A percentile compares a stretch with the other conserved stretches of the same genome.
phyloP scores from a whole-genome alignment of 2,888 invertebrate genomes.

The Idaea biselata region DNA sequence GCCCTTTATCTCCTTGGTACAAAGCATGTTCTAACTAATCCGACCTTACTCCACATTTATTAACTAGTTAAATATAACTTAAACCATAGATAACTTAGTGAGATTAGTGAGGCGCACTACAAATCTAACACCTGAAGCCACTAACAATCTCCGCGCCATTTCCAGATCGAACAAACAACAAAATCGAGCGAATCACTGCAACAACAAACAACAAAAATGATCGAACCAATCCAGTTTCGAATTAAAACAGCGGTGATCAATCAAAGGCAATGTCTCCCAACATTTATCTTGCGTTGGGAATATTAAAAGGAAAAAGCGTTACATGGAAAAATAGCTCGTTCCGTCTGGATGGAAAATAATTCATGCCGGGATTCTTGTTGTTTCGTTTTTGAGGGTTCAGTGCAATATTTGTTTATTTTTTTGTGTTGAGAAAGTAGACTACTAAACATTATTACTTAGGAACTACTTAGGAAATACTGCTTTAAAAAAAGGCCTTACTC shows the following conservation, averaged over 20 bases:
- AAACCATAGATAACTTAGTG: no score
- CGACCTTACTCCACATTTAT: no score
- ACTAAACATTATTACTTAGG: no score
- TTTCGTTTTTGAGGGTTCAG: slow-evolving; percentile 20
- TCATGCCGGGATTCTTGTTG: slow-evolving; percentile 42
- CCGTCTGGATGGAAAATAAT: slow-evolving; percentile 47
- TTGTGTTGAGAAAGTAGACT: no score
- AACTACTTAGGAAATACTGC: no score
- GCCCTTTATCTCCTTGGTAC: no score
- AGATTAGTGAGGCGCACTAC: no score
- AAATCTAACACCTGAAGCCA: background rate
- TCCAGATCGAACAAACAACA: background rate
- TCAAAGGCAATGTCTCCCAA: slow-evolving; percentile 67
- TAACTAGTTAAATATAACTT: no score
- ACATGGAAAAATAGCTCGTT: slow-evolving; percentile 36
- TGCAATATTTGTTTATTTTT: slow-evolving; percentile 12
- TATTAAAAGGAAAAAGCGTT: slow-evolving; percentile 65
- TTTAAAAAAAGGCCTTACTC: no score
- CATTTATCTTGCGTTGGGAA: slow-evolving; percentile 68
- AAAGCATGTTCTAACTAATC: no score
- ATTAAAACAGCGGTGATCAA: slow-evolving; percentile 63
- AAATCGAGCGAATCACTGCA: background rate
- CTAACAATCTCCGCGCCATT: background rate
- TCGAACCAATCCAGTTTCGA: slow-evolving; percentile 34
- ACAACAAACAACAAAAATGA: slow-evolving; percentile 11